Evolutionary conservation across 2,797 vertebrate genomes (phyloP).

Genomic region (Cryptoprocta ferox): DNA sequence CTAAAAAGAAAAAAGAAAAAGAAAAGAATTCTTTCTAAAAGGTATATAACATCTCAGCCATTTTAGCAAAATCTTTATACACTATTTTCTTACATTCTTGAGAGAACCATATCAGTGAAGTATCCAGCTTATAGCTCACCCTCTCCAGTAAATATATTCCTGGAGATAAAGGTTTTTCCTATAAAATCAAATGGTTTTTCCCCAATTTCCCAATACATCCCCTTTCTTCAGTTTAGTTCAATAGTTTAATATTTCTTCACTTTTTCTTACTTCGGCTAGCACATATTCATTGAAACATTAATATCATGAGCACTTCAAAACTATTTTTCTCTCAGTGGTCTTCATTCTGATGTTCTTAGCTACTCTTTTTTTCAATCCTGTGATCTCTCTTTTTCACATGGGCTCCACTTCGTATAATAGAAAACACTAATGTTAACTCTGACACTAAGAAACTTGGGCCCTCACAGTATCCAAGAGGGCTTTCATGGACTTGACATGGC

Average conservation of each 20-base stretch:
- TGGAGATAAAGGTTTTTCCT: background rate
- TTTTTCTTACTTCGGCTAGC: background rate
- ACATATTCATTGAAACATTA: background rate
- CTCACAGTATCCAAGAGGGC: background rate
- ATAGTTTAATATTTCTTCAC: background rate
- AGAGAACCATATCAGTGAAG: background rate
- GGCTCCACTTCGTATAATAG: background rate
- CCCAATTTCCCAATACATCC: too few species aligned
- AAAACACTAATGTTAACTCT: background rate
- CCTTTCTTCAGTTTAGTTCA: background rate
- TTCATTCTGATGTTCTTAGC: background rate
- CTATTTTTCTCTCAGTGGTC: background rate
- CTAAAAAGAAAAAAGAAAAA: background rate
- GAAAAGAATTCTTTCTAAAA: conserved; percentile 25
- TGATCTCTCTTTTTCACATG: background rate
- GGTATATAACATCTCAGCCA: background rate
- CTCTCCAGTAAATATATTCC: background rate
- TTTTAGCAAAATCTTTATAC: background rate
- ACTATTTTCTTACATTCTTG: background rate
- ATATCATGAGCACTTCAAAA: background rate
- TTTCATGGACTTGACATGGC: background rate
- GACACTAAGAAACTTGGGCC: background rate
- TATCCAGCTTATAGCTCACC: background rate
- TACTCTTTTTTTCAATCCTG: background rate
- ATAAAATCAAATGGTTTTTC: background rate